Conservation (phyloP, 2,888 invertebrate genomes). For the Platycheirus rosarum region DNA sequence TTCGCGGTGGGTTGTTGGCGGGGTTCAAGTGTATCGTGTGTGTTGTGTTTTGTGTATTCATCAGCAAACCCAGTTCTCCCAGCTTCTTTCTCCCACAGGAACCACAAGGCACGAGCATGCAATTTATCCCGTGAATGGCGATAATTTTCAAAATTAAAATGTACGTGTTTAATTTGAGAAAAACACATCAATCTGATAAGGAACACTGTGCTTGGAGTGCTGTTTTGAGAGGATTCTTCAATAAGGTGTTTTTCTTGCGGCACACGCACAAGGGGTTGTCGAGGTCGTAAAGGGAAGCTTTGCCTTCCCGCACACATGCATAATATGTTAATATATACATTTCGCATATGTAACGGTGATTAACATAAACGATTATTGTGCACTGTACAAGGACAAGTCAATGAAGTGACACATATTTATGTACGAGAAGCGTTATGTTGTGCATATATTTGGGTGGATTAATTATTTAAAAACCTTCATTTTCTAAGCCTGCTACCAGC, state of each 20-base stretch:
- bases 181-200: slow-evolving; percentile 74
- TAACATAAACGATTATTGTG: slow-evolving; percentile 46
- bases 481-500: no score
- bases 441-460: slow-evolving; percentile 6
- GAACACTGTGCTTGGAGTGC: slow-evolving; percentile 52
- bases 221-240: slow-evolving; percentile 68
- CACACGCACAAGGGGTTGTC: slow-evolving; percentile 20
- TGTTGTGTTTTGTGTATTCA: slow-evolving; percentile 18
- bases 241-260: slow-evolving; percentile 57
- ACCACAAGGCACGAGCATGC: slow-evolving; percentile 50
- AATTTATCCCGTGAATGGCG: slow-evolving; percentile 71
- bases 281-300: slow-evolving; percentile 13
- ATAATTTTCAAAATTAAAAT: slow-evolving; percentile 74
- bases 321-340: neutral
- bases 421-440: slow-evolving; percentile 3
- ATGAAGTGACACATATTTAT: slow-evolving; percentile 41
- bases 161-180: slow-evolving; percentile 75
- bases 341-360: slow-evolving; percentile 62
- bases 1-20: slow-evolving; percentile 2
- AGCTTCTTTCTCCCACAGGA: slow-evolving; percentile 21
- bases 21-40: slow-evolving; percentile 54
- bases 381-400: slow-evolving; percentile 35
- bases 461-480: slow-evolving; percentile 23
- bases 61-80: neutral
- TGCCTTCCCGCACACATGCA: neutral